Base-by-base conservation (phyloP, 1,140 invertebrate species). In the Bathynomus jamesi region DNA sequence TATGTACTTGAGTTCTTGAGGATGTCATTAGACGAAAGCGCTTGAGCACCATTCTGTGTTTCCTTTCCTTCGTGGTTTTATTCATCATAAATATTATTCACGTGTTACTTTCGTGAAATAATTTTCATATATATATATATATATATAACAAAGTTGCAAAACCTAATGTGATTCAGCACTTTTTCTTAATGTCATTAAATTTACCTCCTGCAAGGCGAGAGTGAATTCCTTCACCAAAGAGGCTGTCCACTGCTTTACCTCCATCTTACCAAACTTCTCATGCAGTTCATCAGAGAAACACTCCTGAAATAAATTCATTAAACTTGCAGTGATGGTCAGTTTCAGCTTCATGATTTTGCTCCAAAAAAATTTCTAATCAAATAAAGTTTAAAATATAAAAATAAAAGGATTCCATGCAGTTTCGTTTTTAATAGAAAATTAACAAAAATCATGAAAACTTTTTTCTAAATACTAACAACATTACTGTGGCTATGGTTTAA, bases 161-260 rank as follows among this genome's bases (percentile, higher is more conserved):
- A n/a, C n/a, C n/a, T n/a, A n/a, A n/a, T n/a, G n/a, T n/a, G n/a
- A n/a, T n/a, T n/a, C n/a, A n/a, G n/a, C n/a, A n/a, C n/a, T n/a
- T n/a, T n/a, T n/a, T n/a, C n/a, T n/a, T n/a, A n/a, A n/a, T n/a
- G n/a, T n/a, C n/a, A n/a, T n/a, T 29, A 4, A 69, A 69, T 60
- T 13, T n/a, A 69, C 67, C 46, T 61, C 62, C 10, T 28, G 28
- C 67, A 69, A 61, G 24, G 60, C 32, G 11, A 31, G 29, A 30
- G 67, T 61, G 46, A 69, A 69, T 61, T 69, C 40, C 67, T 61
- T 61, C n/a, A 69, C 67, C 24, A 69, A 28, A 4, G 67, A 40
- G 17, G 67, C 40, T n/a, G 67, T 69, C 67, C 67, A 69, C 13
- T 69, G 53, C 28, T 69, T 69, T 53, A 69, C 29, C 28, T 69